Conservation (phyloP, 37 sponge, comb jelly and placozoan genomes). For the Ianthella basta region DNA sequence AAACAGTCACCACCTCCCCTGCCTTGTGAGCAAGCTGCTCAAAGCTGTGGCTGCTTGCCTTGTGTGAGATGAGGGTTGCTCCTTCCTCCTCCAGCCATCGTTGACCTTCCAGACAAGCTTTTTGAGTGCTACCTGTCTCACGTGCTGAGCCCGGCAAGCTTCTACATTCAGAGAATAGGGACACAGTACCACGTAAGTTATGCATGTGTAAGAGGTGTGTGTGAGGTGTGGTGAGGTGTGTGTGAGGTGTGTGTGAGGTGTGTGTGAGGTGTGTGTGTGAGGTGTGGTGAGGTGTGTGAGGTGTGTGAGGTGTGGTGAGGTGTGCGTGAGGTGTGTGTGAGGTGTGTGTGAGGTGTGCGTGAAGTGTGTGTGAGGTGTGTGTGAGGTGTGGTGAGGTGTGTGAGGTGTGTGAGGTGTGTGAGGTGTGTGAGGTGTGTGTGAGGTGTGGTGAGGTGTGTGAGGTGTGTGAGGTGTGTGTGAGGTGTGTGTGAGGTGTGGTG, state of each 20-base stretch:
- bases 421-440: too few species aligned
- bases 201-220: neutral
- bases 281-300: neutral
- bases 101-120: neutral
- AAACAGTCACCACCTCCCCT: too few species aligned
- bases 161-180: conserved; percentile 25
- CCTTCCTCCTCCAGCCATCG: neutral
- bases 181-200: neutral
- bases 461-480: too few species aligned
- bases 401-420: too few species aligned
- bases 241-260: neutral
- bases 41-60: too few species aligned
- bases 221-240: neutral
- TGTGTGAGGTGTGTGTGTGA: neutral
- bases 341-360: neutral
- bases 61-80: too few species aligned
- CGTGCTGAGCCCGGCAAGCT: conserved; percentile 4
- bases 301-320: neutral
- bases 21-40: too few species aligned
- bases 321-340: neutral
- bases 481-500: neutral
- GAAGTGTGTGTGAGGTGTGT: neutral
- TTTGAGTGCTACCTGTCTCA: neutral
- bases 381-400: neutral
- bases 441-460: too few species aligned